These are phyloP conservation scores for Dipodomys stephensi DNA, from an alignment of 2,113 vertebrate species.

Conservation along the genomic window DNA sequence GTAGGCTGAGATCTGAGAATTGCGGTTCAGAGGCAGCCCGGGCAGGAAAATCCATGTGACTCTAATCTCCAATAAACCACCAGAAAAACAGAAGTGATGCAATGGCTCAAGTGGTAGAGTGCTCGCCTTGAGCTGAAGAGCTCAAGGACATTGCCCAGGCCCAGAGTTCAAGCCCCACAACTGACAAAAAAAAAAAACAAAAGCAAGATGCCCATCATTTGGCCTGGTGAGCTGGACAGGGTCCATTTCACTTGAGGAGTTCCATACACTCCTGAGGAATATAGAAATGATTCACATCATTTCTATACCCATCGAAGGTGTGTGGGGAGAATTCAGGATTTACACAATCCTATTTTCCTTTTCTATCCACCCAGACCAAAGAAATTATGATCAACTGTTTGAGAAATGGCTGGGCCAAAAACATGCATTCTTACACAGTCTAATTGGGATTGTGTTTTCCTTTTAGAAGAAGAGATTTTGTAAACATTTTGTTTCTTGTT, in stretches of 20 bases:
- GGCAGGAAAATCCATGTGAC: too few species aligned
- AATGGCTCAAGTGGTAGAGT: too few species aligned
- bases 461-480: conserved; percentile 9
- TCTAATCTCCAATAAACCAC: too few species aligned
- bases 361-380: neutral
- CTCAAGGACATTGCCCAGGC: too few species aligned
- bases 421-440: neutral
- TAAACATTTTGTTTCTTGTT: neutral
- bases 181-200: too few species aligned
- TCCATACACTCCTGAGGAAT: conserved; percentile 22
- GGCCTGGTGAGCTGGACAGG: conserved; percentile 9
- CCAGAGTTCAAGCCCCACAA: too few species aligned
- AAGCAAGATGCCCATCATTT: neutral
- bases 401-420: neutral
- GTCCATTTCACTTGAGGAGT: conserved; percentile 14
- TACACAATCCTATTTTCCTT: neutral
- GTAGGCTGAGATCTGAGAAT: too few species aligned
- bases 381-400: conserved; percentile 27
- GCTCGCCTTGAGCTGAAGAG: too few species aligned
- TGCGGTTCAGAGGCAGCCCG: too few species aligned
- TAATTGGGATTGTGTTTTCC: neutral
- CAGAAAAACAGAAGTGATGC: too few species aligned
- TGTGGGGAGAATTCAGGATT: neutral
- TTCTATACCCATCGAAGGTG: neutral
- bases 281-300: neutral